phyloP scores from a whole-genome alignment of 2,113 vertebrate genomes.

The Corvus cornix region DNA sequence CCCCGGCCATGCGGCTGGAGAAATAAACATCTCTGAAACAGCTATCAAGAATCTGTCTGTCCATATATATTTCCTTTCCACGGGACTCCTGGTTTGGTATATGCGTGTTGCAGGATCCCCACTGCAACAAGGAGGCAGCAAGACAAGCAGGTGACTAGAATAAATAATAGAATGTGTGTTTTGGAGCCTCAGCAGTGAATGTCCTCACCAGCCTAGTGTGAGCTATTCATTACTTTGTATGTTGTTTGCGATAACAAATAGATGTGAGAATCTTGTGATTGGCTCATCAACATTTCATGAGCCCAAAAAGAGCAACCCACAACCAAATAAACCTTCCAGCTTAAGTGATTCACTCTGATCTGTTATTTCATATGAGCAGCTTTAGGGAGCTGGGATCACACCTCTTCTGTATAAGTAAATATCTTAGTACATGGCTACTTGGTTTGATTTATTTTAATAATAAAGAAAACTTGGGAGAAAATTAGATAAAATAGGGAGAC shows the following conservation, averaged over 20 bases:
- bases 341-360: background rate
- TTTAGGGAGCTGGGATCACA: background rate
- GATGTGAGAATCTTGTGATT: background rate
- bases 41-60: too few species aligned
- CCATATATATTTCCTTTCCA: too few species aligned
- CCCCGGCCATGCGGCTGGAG: too few species aligned
- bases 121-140: background rate
- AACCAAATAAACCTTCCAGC: background rate
- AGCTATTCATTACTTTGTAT: background rate
- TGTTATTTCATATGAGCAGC: background rate
- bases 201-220: background rate
- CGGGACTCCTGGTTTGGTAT: too few species aligned
- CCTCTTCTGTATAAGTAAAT: background rate
- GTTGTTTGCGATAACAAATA: background rate
- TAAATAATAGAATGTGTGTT: background rate
- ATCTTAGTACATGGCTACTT: background rate
- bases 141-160: background rate
- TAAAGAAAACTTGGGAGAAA: background rate
- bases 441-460: background rate
- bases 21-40: too few species aligned
- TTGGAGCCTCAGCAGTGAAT: background rate
- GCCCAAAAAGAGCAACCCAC: background rate
- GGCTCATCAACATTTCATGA: conserved; percentile 5
- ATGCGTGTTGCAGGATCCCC: too few species aligned
- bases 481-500: background rate